Percentiles rank a stretch among this genome's conserved stretches.
Evolutionary conservation across 2,888 invertebrate species (phyloP).

Genomic region (Pristionchus entomophagus): DNA sequence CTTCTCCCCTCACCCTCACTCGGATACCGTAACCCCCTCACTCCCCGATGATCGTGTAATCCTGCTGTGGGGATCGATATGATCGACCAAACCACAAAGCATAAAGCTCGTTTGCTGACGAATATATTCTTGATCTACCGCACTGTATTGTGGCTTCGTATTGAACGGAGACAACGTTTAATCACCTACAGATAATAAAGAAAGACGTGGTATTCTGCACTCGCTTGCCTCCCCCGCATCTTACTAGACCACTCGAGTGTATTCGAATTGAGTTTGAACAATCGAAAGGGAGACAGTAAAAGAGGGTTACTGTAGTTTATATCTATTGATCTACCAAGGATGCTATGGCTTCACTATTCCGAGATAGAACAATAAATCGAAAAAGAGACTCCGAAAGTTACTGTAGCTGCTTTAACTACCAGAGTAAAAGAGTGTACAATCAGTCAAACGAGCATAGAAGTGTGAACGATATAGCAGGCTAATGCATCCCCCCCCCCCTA

Average conservation of each 20-base stretch:
- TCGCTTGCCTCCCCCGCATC: neutral
- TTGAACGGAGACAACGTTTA: too few relatives aligned
- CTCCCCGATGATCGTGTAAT: neutral
- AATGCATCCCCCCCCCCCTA: neutral
- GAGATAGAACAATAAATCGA: too few relatives aligned
- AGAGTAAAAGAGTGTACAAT: too few relatives aligned
- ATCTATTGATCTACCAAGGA: too few relatives aligned
- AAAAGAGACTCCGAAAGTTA: too few relatives aligned
- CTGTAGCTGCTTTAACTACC: too few relatives aligned
- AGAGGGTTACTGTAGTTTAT: neutral
- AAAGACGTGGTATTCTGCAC: too few relatives aligned
- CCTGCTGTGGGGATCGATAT: slow-evolving; percentile 3
- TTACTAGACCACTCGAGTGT: neutral
- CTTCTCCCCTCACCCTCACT: neutral
- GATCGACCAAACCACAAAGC: slow-evolving; percentile 37
- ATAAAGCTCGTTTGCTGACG: slow-evolving; percentile 43
- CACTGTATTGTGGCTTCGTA: too few relatives aligned
- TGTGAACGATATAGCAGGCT: neutral
- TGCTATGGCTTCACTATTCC: too few relatives aligned
- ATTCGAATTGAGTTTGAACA: slow-evolving; percentile 1
- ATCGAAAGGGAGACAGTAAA: neutral
- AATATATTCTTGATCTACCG: neutral
- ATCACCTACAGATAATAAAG: too few relatives aligned
- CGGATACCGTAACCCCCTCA: neutral
- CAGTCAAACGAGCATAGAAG: too few relatives aligned